Evolutionary conservation across 2,113 vertebrate species (phyloP).

Genomic region (Elgaria multicarinata): DNA sequence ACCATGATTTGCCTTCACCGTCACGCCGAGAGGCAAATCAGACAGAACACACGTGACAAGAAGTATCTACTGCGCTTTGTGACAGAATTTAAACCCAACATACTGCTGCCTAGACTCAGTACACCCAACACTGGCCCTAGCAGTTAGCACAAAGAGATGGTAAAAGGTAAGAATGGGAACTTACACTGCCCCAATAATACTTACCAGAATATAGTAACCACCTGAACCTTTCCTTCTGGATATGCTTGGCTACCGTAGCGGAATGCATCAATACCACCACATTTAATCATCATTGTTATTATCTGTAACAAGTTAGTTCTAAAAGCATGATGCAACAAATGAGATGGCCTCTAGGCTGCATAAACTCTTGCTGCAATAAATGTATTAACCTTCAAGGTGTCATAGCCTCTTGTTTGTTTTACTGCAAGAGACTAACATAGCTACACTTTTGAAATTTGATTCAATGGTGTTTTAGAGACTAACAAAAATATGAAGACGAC

Average conservation of each 20-base stretch:
- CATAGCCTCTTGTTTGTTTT: not conserved
- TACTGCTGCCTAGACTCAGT: too few relatives aligned
- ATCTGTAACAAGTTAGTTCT: not conserved
- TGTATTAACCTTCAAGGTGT: not conserved
- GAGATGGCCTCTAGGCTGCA: not conserved
- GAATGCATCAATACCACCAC: not conserved
- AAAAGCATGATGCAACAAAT: not conserved
- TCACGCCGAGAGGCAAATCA: not conserved
- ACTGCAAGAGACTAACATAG: not conserved
- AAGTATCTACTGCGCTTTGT: not conserved
- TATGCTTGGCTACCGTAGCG: not conserved
- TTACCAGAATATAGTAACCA: not conserved
- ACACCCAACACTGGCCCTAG: too few relatives aligned
- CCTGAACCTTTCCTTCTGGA: not conserved
- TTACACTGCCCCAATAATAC: too few relatives aligned
- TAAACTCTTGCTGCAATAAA: not conserved
- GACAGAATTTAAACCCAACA: not conserved
- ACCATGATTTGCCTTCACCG: not conserved
- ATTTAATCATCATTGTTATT: not conserved
- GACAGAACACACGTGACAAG: too few relatives aligned
- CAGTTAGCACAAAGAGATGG: not conserved
- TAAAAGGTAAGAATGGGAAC: too few relatives aligned
- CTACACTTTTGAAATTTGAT: not conserved
- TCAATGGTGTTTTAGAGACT: not conserved
- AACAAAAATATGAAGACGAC: not conserved